phyloP scores from a whole-genome alignment of 2,888 invertebrate genomes.

The Lapara coniferarum region DNA sequence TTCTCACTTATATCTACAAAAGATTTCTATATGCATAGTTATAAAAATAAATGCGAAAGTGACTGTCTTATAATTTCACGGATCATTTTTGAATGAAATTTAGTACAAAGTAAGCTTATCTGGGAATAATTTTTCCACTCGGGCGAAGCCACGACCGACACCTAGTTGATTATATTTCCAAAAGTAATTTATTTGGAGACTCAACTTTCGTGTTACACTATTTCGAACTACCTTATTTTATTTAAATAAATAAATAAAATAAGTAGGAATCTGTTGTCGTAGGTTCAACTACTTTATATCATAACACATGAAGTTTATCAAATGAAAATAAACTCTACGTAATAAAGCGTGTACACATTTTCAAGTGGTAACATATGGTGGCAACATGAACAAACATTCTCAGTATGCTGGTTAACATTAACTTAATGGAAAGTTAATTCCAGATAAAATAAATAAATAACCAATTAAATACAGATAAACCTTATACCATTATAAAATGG shows the following conservation, averaged over 20 bases:
- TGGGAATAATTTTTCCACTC: too few species aligned
- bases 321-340: not conserved
- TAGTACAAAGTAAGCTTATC: too few species aligned
- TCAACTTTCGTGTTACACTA: too few species aligned
- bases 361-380: slow-evolving; percentile 50
- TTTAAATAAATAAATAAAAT: not conserved
- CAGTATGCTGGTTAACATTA: not conserved
- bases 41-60: too few species aligned
- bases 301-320: not conserved
- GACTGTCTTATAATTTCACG: too few species aligned
- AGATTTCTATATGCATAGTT: not conserved
- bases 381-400: slow-evolving; percentile 40
- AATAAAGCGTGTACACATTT: slow-evolving; percentile 18
- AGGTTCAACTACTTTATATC: slow-evolving; percentile 4
- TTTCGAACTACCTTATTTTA: too few species aligned
- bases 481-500: slow-evolving; percentile 31
- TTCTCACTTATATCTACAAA: not conserved
- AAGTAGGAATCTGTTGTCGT: not conserved
- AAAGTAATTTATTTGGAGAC: too few species aligned
- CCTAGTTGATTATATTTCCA: too few species aligned
- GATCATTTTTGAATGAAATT: too few species aligned
- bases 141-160: too few species aligned
- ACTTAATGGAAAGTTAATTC: slow-evolving; percentile 24
- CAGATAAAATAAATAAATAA: slow-evolving; percentile 22
- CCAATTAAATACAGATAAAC: slow-evolving; percentile 29